Percentiles rank a stretch among this genome's conserved stretches.
Evolutionary conservation across 2,888 invertebrate species (phyloP).

Genomic region (Strigamia maritima): DNA sequence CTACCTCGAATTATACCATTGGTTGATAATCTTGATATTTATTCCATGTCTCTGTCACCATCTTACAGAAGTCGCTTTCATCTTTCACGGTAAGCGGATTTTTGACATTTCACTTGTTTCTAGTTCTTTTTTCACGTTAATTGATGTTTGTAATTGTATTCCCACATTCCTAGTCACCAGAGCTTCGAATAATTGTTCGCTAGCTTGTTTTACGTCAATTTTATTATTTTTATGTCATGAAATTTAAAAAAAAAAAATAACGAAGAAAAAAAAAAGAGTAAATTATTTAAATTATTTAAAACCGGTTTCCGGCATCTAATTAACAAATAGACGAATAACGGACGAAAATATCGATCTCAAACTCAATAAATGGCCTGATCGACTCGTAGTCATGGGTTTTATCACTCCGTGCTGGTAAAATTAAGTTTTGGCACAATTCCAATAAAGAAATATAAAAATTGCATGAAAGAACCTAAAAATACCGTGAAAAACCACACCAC

Average conservation of each 20-base stretch:
- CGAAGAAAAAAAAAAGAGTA: too few species aligned
- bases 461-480: background rate
- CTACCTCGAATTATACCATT: background rate
- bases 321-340: background rate
- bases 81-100: background rate
- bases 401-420: background rate
- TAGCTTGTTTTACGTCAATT: too few species aligned
- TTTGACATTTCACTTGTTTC: too few species aligned
- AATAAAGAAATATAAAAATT: background rate
- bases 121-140: too few species aligned
- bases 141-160: too few species aligned
- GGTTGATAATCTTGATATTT: background rate
- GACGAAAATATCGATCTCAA: background rate
- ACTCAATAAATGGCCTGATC: background rate
- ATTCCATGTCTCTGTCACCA: background rate
- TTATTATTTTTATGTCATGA: too few species aligned
- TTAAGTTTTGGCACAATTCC: background rate
- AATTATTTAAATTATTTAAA: too few species aligned
- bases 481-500: background rate
- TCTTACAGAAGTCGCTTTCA: background rate
- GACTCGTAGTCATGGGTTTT: background rate
- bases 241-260: too few species aligned
- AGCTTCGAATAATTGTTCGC: too few species aligned
- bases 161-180: too few species aligned
- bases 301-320: background rate